Evolutionary conservation across 2,888 invertebrate genomes (phyloP), one percentile per base, ranked within the genome.

Genomic region (Abscondita cerata): DNA sequence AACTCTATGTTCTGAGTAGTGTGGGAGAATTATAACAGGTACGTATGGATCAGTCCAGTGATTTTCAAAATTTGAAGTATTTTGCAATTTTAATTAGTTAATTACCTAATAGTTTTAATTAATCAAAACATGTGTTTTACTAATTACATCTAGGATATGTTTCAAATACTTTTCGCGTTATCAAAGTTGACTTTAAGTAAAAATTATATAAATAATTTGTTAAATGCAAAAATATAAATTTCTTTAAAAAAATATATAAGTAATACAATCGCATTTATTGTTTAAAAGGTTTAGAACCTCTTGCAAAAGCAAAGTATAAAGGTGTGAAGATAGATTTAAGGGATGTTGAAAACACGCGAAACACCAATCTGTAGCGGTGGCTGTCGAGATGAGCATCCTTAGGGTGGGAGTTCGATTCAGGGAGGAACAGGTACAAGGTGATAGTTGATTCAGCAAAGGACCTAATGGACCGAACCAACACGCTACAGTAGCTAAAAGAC

Each of bases 21-120:
- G 80, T 80, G 80, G 77, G 80, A 80, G 76, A 78, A 76, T 76
- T 76, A 74, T 79, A 78, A 79, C 78, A 78, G 77, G 73, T 73
- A 75, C 77, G 73, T 72, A 72, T 79, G 78, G 75, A 67, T 64
- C 55, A 56, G 55, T 61, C 69, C 76, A 73, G 75, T 69, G 74
- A 72, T 72, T 70, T 68, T 70, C 67, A 73, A 69, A 56, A 47
- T 15, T 19, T 52, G 12, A 44, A 33, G 15, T 9, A 25, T 13
- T 31, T 36, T 12, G 9, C 52, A 19, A 36, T 18, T 36, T 38
- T 36, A 34, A 34, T 36, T 31, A 11, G 16, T 11, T 19, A 33
- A 52, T 16, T 20, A 52, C 6, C 6, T 25, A 2, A 4, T 2
- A 25, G 6, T 25, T 25, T 25, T 25, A 25, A 25, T 25, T 25